Evolutionary conservation across 2,113 vertebrate genomes (phyloP).

Genomic region (Syrrhaptes paradoxus): DNA sequence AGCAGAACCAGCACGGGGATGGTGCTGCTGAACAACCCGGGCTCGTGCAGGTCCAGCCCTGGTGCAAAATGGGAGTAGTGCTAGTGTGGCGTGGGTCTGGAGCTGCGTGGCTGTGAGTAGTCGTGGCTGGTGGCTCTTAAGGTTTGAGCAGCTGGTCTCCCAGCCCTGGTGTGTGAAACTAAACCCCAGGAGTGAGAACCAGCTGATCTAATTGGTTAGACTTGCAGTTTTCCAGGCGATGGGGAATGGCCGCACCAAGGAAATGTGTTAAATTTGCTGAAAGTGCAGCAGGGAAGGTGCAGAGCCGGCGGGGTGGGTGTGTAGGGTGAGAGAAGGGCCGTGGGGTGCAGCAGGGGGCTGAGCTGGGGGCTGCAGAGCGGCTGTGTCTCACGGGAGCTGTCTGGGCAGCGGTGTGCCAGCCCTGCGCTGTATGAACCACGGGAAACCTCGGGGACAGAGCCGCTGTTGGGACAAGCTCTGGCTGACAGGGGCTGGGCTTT

Average conservation of each 20-base stretch:
- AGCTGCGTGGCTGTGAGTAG: neutral
- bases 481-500: neutral
- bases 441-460: neutral
- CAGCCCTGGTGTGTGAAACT: neutral
- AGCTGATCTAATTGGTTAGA: neutral
- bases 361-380: neutral
- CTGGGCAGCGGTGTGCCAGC: neutral
- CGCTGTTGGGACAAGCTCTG: accelerated
- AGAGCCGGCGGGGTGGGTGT: accelerated
- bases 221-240: neutral
- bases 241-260: neutral
- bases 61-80: neutral
- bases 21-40: accelerated
- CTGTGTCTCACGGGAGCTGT: neutral
- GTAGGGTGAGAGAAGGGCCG: accelerated
- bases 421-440: accelerated
- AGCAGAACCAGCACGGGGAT: neutral
- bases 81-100: accelerated
- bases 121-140: neutral
- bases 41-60: neutral
- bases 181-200: neutral
- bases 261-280: neutral
- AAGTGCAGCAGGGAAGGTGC: neutral
- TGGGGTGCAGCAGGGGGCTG: neutral
- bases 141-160: neutral